phyloP scores from a whole-genome alignment of 2,797 vertebrate species.

The Aldrovandia affinis region DNA sequence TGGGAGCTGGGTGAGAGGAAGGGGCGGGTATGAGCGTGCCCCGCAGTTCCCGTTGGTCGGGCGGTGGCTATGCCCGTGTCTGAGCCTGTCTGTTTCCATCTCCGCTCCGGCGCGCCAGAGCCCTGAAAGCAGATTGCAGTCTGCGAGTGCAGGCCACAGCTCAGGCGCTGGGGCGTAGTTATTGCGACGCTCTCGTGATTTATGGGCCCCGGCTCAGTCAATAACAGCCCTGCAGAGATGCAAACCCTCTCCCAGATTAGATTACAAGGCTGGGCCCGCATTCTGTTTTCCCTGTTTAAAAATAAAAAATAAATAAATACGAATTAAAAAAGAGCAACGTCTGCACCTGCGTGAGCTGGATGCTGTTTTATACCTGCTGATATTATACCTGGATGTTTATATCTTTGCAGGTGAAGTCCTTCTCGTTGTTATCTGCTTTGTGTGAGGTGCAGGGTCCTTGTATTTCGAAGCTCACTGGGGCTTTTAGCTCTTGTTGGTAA shows the following conservation, averaged over 20 bases:
- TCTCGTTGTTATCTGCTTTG: slow-evolving; percentile 20
- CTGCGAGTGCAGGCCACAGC: slow-evolving; percentile 58
- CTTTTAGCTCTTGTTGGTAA: background rate
- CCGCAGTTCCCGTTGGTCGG: too few species aligned
- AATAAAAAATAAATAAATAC: background rate
- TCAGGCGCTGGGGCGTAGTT: slow-evolving; percentile 54
- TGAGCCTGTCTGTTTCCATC: slow-evolving; percentile 40
- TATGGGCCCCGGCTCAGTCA: slow-evolving; percentile 71
- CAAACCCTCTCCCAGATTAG: slow-evolving; percentile 50
- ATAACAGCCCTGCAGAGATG: slow-evolving; percentile 63
- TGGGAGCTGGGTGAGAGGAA: too few species aligned
- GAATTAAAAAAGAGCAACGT: slow-evolving; percentile 40
- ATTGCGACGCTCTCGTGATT: slow-evolving; percentile 60
- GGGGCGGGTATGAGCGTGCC: too few species aligned
- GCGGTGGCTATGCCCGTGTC: too few species aligned
- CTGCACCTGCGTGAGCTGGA: slow-evolving; percentile 26
- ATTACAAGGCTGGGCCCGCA: slow-evolving; percentile 53
- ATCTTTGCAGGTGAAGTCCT: slow-evolving; percentile 18
- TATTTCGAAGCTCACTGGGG: background rate
- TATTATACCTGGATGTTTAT: too few species aligned
- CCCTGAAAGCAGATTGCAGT: slow-evolving; percentile 57
- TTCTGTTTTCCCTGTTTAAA: slow-evolving; percentile 14
- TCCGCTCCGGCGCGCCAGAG: slow-evolving; percentile 54
- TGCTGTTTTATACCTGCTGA: slow-evolving; percentile 19
- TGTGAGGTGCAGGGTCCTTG: slow-evolving; percentile 18